These are phyloP conservation scores for Tyria jacobaeae DNA, from an alignment of 2,888 invertebrate genomes.

Conservation along the genomic window DNA sequence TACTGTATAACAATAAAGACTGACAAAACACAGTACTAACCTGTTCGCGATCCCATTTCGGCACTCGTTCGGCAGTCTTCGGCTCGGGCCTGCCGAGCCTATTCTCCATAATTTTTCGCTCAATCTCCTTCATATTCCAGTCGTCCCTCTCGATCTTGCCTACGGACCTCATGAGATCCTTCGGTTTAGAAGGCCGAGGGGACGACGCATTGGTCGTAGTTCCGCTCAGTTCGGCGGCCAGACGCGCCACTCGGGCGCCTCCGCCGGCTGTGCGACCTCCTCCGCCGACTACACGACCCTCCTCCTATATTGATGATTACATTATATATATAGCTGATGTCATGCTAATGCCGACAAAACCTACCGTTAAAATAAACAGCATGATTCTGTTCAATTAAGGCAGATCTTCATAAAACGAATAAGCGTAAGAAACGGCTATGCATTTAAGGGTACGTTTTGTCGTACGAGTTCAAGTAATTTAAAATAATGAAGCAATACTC, in stretches of 20 bases:
- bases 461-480: background rate
- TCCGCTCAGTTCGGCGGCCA: conserved; percentile 92
- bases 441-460: background rate
- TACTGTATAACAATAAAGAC: no score
- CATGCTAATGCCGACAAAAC: background rate
- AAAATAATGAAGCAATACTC: background rate
- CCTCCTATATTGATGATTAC: conserved; percentile 61
- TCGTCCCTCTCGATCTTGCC: conserved; percentile 96
- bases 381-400: background rate
- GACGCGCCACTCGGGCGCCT: conserved; percentile 71
- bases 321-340: background rate
- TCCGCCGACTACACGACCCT: conserved; percentile 73
- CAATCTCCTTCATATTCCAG: conserved; percentile 96
- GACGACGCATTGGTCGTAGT: conserved; percentile 84
- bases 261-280: conserved; percentile 66
- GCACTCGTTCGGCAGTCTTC: conserved; percentile 91
- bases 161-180: conserved; percentile 94
- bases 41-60: conserved; percentile 96
- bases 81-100: conserved; percentile 88
- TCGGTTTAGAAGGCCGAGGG: conserved; percentile 89
- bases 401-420: background rate
- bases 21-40: conserved; percentile 56
- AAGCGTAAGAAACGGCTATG: background rate
- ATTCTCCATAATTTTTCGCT: conserved; percentile 94
- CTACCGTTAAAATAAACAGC: background rate